Base-by-base conservation (phyloP, 2,113 vertebrate species). In the Tetraodon nigroviridis region DNA sequence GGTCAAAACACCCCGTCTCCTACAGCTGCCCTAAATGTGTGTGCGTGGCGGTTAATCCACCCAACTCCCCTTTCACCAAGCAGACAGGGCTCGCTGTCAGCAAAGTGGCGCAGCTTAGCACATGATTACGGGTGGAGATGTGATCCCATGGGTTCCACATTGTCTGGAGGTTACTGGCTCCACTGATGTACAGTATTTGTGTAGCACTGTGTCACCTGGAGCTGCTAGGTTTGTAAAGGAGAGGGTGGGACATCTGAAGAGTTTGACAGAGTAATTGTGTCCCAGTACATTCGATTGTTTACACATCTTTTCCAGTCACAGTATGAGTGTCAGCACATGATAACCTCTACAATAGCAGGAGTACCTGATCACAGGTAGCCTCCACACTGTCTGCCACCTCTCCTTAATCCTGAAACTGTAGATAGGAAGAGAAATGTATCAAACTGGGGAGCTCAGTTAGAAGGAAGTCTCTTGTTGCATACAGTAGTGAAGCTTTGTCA, bases 171-270 rank as follows among this genome's bases (percentile, higher is more conserved):
- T 74, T 60, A 58, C 49, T 0, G 58, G 63, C 64, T 74, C 61
- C 52, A 32, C 20, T 0, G 13, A 13, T 60, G 22, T 55, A 51
- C 57, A 64, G 63, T 66, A 18, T 67, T 55, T 14, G 17, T 55
- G 29, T 67, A 58, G 62, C 72, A 73, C 62, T 15, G 29, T 55
- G 69, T 75, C 66, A 73, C 69, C 62, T 73, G 15, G n/a, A 82
- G 70, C 69, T 64, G 60, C 61, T 67, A 8, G 10, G 57, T 51
- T 64, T 51, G 68, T 58, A 8, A 53, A 69, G 55, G 57, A 21
- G 45, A 54, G 73, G 75, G 67, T 69, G 79, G 76, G 72, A 52
- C 64, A 27, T 51, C 52, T 55, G 15, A 71, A 49, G 69, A 17
- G 6, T 4, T 51, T 75, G 79, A 73, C 70, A 71, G 46, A 55